Evolutionary conservation across 2,888 invertebrate species (phyloP).

Genomic region (Troides aeacus): DNA sequence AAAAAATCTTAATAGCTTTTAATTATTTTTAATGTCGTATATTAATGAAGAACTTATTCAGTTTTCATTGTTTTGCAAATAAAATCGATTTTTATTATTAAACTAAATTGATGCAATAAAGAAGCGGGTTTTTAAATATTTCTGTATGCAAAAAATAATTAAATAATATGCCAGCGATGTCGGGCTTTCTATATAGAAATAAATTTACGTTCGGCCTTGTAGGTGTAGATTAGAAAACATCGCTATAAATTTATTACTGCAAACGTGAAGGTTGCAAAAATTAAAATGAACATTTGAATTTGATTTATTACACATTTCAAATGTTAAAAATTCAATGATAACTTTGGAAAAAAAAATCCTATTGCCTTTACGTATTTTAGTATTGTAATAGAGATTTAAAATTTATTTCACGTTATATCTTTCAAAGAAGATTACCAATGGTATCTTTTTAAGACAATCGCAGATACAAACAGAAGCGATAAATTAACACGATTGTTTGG

Average conservation of each 20-base stretch:
- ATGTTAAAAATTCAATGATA: neutral
- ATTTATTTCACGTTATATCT: neutral
- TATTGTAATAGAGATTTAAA: neutral
- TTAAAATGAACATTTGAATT: neutral
- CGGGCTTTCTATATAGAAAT: neutral
- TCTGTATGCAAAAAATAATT: neutral
- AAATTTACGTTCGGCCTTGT: neutral
- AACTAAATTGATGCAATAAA: too few relatives aligned
- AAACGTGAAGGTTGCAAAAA: slow-evolving; percentile 2
- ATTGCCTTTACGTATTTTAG: neutral
- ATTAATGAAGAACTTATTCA: too few relatives aligned
- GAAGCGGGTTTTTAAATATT: neutral
- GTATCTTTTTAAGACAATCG: too few relatives aligned
- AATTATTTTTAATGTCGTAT: too few relatives aligned
- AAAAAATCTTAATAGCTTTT: too few relatives aligned
- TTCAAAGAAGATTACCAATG: too few relatives aligned
- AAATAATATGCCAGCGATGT: neutral
- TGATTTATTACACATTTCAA: neutral
- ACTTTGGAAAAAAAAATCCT: neutral
- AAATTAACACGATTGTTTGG: too few relatives aligned
- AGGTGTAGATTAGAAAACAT: slow-evolving; percentile 1
- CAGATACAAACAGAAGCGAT: too few relatives aligned
- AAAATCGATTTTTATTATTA: too few relatives aligned
- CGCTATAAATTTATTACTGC: neutral
- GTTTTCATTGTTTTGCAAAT: too few relatives aligned